Conservation (phyloP, 2,113 vertebrate genomes). For the Nycticryphes semicollaris region DNA sequence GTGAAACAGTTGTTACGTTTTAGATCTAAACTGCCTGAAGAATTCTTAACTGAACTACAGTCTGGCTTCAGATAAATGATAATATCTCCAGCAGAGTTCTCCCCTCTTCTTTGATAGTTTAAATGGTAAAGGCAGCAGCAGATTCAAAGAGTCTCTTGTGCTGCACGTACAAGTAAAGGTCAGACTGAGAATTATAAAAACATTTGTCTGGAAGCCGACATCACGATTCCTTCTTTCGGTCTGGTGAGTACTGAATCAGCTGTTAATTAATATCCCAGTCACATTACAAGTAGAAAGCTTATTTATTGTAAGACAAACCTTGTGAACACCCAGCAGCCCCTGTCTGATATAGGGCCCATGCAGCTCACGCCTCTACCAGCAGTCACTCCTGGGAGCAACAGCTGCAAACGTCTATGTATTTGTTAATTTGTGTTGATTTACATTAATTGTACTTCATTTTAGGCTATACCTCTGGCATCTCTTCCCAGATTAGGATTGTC, state of each 20-base stretch:
- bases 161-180: background rate
- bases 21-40: background rate
- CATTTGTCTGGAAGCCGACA: background rate
- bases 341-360: background rate
- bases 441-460: background rate
- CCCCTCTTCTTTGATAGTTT: background rate
- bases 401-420: background rate
- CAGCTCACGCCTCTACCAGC: background rate
- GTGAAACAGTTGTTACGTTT: background rate
- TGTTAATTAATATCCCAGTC: background rate
- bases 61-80: background rate
- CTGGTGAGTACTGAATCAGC: background rate
- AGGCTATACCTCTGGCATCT: background rate
- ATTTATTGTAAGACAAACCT: background rate
- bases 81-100: background rate
- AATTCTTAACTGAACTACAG: background rate
- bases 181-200: background rate
- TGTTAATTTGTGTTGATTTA: background rate
- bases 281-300: background rate
- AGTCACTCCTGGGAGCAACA: background rate
- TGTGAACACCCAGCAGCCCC: background rate
- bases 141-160: background rate
- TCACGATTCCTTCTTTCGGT: background rate
- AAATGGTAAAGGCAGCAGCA: background rate
- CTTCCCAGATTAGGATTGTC: background rate